These are phyloP conservation scores for Ploceus nigricollis DNA, from an alignment of 2,113 vertebrate genomes.

Conservation along the genomic window DNA sequence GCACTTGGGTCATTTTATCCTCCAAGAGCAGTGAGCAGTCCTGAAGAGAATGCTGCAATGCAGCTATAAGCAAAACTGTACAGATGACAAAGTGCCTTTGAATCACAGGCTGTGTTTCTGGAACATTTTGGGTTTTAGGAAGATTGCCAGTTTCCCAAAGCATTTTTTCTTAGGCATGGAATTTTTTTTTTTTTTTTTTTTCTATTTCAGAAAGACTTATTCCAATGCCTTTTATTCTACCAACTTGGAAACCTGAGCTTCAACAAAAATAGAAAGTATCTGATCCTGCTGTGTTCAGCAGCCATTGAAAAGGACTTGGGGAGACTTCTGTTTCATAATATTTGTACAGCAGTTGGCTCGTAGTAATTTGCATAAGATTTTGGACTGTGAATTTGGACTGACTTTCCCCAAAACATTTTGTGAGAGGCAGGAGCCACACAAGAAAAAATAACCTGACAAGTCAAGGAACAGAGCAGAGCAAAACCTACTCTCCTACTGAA, in stretches of 20 bases:
- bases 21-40: not conserved
- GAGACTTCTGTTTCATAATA: not conserved
- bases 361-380: not conserved
- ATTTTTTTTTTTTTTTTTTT: not conserved
- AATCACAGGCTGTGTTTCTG: not conserved
- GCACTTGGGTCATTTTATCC: constrained; percentile 50
- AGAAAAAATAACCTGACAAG: not conserved
- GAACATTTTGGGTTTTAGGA: not conserved
- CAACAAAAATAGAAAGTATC: not conserved
- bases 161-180: not conserved
- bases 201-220: not conserved
- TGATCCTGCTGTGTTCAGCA: not conserved
- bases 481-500: not conserved
- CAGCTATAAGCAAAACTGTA: constrained; percentile 19
- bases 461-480: not conserved
- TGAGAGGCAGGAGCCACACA: not conserved
- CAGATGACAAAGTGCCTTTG: not conserved
- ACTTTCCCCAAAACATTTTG: not conserved
- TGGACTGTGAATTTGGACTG: not conserved
- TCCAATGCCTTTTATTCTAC: not conserved
- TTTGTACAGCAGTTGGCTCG: not conserved
- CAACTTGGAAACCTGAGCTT: not conserved
- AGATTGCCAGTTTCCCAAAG: not conserved
- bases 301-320: not conserved
- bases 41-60: constrained; percentile 53